Evolutionary conservation across 92 coral and sea anemone species (phyloP).

Genomic region (Palythoa caribaeorum): DNA sequence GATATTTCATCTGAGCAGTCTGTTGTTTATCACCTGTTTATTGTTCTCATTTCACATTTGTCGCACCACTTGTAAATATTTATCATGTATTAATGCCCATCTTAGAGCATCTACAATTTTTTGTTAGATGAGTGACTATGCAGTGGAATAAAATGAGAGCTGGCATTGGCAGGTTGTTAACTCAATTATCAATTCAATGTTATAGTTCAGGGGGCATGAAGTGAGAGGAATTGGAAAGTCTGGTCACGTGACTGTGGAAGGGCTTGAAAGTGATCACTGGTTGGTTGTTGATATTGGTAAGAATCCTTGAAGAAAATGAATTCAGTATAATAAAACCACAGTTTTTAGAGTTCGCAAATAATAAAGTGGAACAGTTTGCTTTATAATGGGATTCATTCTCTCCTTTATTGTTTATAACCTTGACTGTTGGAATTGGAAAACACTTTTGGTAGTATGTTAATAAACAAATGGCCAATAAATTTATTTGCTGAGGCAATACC

Average conservation of each 20-base stretch:
- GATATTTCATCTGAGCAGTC: no score
- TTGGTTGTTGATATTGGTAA: constrained; percentile 91
- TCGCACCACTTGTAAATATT: background rate
- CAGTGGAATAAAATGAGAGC: background rate
- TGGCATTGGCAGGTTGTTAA: background rate
- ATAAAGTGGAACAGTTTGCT: no score
- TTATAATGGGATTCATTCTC: no score
- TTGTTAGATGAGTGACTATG: background rate
- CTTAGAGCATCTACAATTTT: background rate
- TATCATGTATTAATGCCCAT: no score
- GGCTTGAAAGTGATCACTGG: constrained; percentile 91
- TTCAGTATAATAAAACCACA: background rate
- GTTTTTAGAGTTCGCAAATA: background rate
- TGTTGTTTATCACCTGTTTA: no score
- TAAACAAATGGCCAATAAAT: no score
- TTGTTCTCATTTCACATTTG: background rate
- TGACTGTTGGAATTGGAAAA: no score
- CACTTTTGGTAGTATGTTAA: no score
- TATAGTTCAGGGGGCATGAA: constrained; percentile 74
- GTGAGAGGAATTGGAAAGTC: constrained; percentile 80
- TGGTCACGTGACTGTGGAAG: constrained; percentile 86
- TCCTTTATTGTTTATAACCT: no score
- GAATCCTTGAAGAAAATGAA: background rate
- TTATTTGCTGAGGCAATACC: no score
- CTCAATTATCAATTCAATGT: background rate